Conservation (phyloP, 2,113 vertebrate genomes). For the Rhynchomys soricoides region DNA sequence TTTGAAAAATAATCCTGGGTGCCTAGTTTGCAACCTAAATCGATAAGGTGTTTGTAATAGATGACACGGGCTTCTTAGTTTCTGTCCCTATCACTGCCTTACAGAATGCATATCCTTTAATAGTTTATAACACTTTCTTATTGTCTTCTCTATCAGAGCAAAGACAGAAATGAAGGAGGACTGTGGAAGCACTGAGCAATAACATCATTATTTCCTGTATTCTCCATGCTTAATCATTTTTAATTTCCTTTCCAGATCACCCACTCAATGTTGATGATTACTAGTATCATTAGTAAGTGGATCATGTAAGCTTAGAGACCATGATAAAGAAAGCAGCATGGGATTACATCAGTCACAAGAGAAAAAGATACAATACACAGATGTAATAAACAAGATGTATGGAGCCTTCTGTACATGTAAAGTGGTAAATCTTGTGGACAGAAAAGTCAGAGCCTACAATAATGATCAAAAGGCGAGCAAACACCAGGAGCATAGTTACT, state of each 20-base stretch:
- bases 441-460: not conserved
- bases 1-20: not conserved
- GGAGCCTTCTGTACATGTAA: too few species aligned
- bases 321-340: not conserved
- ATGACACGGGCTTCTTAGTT: not conserved
- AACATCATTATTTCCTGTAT: not conserved
- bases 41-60: not conserved
- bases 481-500: not conserved
- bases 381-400: not conserved
- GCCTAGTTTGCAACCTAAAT: not conserved
- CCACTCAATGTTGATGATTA: not conserved
- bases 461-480: not conserved
- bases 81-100: not conserved
- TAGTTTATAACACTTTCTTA: not conserved
- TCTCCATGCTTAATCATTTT: not conserved
- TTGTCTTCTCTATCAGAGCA: not conserved
- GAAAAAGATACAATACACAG: not conserved
- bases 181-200: not conserved
- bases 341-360: not conserved
- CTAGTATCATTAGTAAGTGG: not conserved
- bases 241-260: not conserved
- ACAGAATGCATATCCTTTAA: not conserved
- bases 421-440: too few species aligned
- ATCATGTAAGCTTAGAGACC: not conserved
- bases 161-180: too few species aligned